Conservation (phyloP, 2,797 vertebrate genomes). For the Smutsia temminckii region DNA sequence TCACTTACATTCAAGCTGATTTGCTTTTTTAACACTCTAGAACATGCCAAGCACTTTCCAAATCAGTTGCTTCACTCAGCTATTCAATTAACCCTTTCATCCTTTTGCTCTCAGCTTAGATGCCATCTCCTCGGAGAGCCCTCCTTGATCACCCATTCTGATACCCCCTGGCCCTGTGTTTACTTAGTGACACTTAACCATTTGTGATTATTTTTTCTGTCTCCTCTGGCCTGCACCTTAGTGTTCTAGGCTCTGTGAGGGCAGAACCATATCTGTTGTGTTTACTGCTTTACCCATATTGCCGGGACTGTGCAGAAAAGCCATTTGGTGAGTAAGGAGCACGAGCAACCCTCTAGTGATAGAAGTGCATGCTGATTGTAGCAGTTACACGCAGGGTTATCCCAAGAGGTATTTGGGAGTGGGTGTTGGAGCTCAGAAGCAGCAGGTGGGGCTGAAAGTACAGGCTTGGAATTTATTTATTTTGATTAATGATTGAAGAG, state of each 20-base stretch:
- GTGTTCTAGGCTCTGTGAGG: not conserved
- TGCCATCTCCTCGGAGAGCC: not conserved
- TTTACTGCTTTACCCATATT: not conserved
- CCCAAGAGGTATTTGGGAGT: not conserved
- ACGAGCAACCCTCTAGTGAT: not conserved
- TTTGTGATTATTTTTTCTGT: not conserved
- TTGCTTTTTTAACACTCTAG: not conserved
- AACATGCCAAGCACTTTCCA: not conserved
- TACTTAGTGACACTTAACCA: not conserved
- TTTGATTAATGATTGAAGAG: conserved; percentile 12
- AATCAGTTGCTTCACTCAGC: not conserved
- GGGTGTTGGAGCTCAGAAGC: not conserved
- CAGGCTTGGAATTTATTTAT: not conserved
- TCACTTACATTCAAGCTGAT: not conserved
- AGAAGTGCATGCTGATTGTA: not conserved
- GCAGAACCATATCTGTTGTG: not conserved
- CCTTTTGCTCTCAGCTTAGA: not conserved
- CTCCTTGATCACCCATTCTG: not conserved
- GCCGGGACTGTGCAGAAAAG: not conserved
- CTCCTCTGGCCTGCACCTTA: not conserved
- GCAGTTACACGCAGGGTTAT: not conserved
- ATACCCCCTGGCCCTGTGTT: not conserved
- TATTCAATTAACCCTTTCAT: not conserved
- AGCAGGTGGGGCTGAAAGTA: not conserved
- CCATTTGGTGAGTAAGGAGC: not conserved